A percentile compares a stretch with the other conserved stretches of the same genome.
phyloP scores from a whole-genome alignment of 2,797 vertebrate species.

The Clarias pachynema region DNA sequence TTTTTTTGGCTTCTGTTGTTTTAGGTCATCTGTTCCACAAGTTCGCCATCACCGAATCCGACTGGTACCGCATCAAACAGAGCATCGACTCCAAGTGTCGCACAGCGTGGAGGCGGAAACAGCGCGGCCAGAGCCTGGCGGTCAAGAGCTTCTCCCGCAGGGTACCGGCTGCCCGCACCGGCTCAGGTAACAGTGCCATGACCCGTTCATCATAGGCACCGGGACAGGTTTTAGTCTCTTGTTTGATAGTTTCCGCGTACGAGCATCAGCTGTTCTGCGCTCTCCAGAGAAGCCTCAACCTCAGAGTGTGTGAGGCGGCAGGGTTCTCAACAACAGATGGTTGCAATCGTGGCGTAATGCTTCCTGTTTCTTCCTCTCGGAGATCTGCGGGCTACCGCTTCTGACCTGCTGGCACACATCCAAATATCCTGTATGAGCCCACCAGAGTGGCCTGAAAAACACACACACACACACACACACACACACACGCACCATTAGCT shows the following conservation, averaged over 20 bases:
- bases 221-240: neutral
- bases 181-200: conserved; percentile 67
- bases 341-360: conserved; percentile 74
- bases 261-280: conserved; percentile 26
- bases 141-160: conserved; percentile 98
- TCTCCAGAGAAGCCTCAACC: conserved; percentile 17
- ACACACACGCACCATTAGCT: conserved; percentile 26
- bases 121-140: conserved; percentile 94
- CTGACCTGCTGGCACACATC: conserved; percentile 68
- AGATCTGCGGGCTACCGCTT: conserved; percentile 73
- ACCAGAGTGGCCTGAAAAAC: conserved; percentile 39
- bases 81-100: conserved; percentile 99
- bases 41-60: conserved; percentile 92
- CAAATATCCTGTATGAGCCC: conserved; percentile 75
- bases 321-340: conserved; percentile 68
- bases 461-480: neutral
- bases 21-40: conserved; percentile 97
- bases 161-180: conserved; percentile 79
- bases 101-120: conserved; percentile 96
- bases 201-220: neutral
- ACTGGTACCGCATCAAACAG: conserved; percentile 99
- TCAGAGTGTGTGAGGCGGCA: conserved; percentile 29
- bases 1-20: neutral
- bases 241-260: neutral
- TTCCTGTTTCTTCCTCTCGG: conserved; percentile 66